A percentile compares a stretch with the other conserved stretches of the same genome.
Evolutionary conservation across 2,113 vertebrate species (phyloP).

Genomic region (Barnardius zonarius): DNA sequence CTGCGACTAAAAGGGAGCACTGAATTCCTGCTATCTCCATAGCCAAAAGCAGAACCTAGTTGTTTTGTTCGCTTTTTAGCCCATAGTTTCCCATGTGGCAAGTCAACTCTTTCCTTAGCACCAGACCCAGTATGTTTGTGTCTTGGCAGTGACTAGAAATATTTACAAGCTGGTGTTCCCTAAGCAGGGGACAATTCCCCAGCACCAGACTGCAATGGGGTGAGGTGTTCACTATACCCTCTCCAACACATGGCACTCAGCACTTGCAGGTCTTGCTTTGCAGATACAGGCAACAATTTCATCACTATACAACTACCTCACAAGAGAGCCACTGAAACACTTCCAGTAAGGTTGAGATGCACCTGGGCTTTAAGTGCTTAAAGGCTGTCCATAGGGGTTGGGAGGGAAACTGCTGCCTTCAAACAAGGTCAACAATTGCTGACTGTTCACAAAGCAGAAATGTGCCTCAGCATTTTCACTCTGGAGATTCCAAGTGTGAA

Average conservation of each 20-base stretch:
- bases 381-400: neutral
- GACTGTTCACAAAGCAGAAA: neutral
- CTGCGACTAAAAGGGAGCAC: neutral
- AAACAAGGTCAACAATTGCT: neutral
- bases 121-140: neutral
- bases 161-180: neutral
- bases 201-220: neutral
- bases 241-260: neutral
- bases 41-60: neutral
- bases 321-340: neutral
- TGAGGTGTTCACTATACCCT: too few relatives aligned
- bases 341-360: neutral
- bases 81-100: neutral
- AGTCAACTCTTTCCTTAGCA: neutral
- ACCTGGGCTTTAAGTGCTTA: neutral
- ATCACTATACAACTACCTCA: neutral
- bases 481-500: neutral
- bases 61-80: neutral
- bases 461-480: neutral
- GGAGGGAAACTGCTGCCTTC: neutral
- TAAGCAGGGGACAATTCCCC: rapidly evolving
- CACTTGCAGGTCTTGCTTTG: neutral
- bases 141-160: neutral
- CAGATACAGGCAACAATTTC: neutral
- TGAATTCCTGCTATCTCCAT: neutral